Percentiles rank a stretch among this genome's conserved stretches.
Conservation (phyloP, 2,888 invertebrate genomes). For the Phymatocera aterrima region DNA sequence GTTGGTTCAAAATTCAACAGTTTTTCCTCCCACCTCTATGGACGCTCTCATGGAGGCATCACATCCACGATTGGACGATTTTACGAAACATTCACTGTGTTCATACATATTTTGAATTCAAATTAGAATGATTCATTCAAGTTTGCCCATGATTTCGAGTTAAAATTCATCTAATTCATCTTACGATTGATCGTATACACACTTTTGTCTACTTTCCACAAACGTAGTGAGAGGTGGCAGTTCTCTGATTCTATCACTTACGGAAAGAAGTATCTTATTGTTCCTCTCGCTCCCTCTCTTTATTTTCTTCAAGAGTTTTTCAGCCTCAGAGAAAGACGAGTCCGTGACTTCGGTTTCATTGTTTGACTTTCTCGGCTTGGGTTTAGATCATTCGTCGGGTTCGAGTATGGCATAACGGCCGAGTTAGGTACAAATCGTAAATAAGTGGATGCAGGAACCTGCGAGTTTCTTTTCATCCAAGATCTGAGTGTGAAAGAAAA, state of each 20-base stretch:
- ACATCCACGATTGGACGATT: too few species aligned
- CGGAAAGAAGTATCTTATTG: neutral
- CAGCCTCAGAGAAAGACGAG: slow-evolving; percentile 8
- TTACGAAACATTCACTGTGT: too few species aligned
- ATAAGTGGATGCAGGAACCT: neutral
- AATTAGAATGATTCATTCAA: neutral
- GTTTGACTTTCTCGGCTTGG: neutral
- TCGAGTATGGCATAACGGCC: slow-evolving; percentile 8
- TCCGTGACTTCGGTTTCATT: slow-evolving; percentile 11
- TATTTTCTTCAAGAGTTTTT: slow-evolving; percentile 6
- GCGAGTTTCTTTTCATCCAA: slow-evolving; percentile 18
- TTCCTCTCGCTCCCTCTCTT: neutral
- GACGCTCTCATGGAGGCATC: neutral
- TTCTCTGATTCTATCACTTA: neutral
- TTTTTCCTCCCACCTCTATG: neutral
- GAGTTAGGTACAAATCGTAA: neutral
- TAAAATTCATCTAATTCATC: neutral
- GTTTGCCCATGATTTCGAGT: neutral
- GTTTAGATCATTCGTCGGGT: neutral
- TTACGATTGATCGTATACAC: neutral
- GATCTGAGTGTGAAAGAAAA: neutral
- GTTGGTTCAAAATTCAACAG: neutral
- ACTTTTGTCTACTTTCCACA: neutral
- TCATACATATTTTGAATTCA: neutral
- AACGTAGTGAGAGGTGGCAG: neutral